Base-by-base conservation (phyloP, 2,888 invertebrate genomes). In the Limnephilus rhombicus region DNA sequence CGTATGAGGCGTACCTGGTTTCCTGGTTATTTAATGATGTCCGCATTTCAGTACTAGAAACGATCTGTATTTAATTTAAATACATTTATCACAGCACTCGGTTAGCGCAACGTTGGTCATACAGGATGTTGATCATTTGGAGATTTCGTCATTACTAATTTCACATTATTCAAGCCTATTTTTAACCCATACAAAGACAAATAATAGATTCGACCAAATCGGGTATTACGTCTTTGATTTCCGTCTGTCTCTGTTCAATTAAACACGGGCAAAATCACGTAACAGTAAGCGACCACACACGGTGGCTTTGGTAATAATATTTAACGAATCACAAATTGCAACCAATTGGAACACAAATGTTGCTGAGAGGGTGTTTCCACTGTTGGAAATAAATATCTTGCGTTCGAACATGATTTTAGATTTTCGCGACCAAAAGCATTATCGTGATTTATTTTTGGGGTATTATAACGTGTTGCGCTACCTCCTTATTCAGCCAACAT, bases 241-340 rank as follows among this genome's bases (percentile, higher is more conserved):
- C 53, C 13, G n/a, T 24, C n/a, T 13, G 29, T 86, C 18, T 29
- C 29, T 18, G 29, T 53, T 29, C 87, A 68, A 34, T 87, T 87
- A 86, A 68, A 86, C 34, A 85, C 15, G 80, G 80, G 86, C 34
- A 41, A 7, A 86, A 85, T 86, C 86, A 91, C 41, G 68, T 91
- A 18, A 80, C 86, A 86, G 86, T 29, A 87, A 53, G 90, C 41
- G 7, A 18, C 49, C n/a, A 45, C 24, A 13, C 41, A 31, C 80
- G 49, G 9, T 86, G 34, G 83, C 90, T 92, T 92, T 92, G 88
- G 88, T 92, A 53, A 87, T 87, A 87, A 92, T 92, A 92, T 88
- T 87, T 88, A 80, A 82, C 83, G 88, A 90, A 92, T 87, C 92
- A 90, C 68, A 68, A 24, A 53, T 53, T 18, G 18, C 18, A 68